Evolutionary conservation across 2,888 invertebrate species (phyloP), one percentile per base, ranked within the genome.

Genomic region (Heliconius aoede): DNA sequence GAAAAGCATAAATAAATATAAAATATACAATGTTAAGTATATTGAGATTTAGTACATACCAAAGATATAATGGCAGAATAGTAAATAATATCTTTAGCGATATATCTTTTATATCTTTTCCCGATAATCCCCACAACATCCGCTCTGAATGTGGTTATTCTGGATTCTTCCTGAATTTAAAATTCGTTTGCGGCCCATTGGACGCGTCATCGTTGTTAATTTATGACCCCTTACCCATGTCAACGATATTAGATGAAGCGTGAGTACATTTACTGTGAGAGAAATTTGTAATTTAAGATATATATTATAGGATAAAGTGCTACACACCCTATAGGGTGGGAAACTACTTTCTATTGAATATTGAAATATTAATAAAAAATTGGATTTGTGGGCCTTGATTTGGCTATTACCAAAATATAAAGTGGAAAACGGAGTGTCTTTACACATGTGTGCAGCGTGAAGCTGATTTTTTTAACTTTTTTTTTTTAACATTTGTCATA

Each of bases 191-290:
- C 86, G 90, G 89, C 77, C 88, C 91, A 93, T 94, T 94, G 86
- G 90, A 89, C 88, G 84, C 86, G 91, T 94, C 93, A 93, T 90
- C 89, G 85, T 83, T 80, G 82, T 84, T 84, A 86, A 93, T 94
- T 93, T 92, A 93, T 89, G 81, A 85, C 82, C 85, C 85, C 85
- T 85, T 84, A 83, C 88, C 91, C 90, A 86, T 86, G 84, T 87
- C 85, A 90, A 92, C 91, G 90, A 91, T 91, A 91, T 83, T 93
- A 90, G 90, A 93, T 94, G 94, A 91, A 87, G 91, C 94, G 88
- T 93, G 91, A 89, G 58, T 89, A 90, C 90, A 88, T 80, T 76
- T 74, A 36, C 75, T 73, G 28, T 77, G 72, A 78, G 72, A 74
- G 76, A 79, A 74, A 75, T 78, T 71, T 71, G 64, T 76, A 77